Evolutionary conservation across 2,113 vertebrate genomes (phyloP), one percentile per base, ranked within the genome.

Genomic region (Bubo blakistoni): DNA sequence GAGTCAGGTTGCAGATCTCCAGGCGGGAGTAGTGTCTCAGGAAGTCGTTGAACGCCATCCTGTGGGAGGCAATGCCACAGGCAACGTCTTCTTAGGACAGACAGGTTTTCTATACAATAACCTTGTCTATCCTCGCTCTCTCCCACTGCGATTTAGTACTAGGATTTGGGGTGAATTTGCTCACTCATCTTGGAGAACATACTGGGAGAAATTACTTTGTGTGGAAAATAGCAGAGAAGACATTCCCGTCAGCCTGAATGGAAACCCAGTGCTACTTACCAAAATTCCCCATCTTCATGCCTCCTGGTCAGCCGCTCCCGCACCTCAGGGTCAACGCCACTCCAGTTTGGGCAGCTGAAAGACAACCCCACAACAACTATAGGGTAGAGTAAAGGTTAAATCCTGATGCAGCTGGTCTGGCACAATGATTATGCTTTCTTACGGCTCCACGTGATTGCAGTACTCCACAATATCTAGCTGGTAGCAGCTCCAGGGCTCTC

Each of bases 1-100:
- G 99, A 14, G 99, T 99, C 95, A 99, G 97, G 82, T 99, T 99
- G 96, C 99, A 99, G 95, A 99, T 99, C 95, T 99, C 99, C 52
- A 99, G 92, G 21, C 99, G 98, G 18, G 99, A 99, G 86, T 99
- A 99, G 82, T 99, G 98, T 38, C 98, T 97, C 92, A 98, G 76
- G 96, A 99, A 99, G 29, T 99, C 99, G 0, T 61, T 96, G 94
- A 98, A 99, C 1, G 99, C 98, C 99, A 99, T 99, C 99, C 99
- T 99, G 97, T 19, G 63, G 94, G 77, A 78, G 11, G 38, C 17
- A 83, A 82, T 7, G 29, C 83, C 66, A 73, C 30, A 58, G 69
- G 52, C 5, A 54, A 5, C 0, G 0, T 42, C 32, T 36, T 10
- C 46, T 74, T 34, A 17, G 52, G 34, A 40, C 0, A 16, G 29